These are phyloP conservation scores for Eremophila alpestris DNA, from an alignment of 2,797 vertebrate species.

Conservation along the genomic window DNA sequence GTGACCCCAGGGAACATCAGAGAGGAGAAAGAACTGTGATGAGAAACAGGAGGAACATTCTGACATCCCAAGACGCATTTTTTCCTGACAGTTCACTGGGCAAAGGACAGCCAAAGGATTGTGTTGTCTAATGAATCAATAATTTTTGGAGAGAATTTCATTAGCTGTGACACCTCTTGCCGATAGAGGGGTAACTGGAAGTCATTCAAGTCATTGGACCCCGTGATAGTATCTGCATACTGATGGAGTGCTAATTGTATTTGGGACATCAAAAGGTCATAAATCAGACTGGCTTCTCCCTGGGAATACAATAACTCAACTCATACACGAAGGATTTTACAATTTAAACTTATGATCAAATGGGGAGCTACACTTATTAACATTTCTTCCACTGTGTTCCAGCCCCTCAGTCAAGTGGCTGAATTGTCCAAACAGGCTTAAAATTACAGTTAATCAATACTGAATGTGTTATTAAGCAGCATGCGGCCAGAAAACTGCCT, in stretches of 20 bases:
- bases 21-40: conserved; percentile 7
- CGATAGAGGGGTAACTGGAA: conserved; percentile 64
- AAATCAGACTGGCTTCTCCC: conserved; percentile 45
- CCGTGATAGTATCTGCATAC: conserved; percentile 46
- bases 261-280: conserved; percentile 59
- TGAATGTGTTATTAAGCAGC: conserved; percentile 69
- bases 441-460: conserved; percentile 71
- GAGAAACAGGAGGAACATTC: conserved; percentile 40
- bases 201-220: conserved; percentile 69
- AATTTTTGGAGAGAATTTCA: conserved; percentile 75
- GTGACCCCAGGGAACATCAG: neutral
- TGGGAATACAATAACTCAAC: conserved; percentile 49
- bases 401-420: conserved; percentile 58
- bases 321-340: conserved; percentile 44
- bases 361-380: conserved; percentile 52
- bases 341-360: conserved; percentile 63
- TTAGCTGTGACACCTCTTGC: conserved; percentile 66
- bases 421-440: conserved; percentile 68
- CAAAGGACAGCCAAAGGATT: conserved; percentile 64
- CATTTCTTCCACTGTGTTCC: conserved; percentile 42
- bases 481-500: conserved; percentile 60
- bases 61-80: conserved; percentile 27
- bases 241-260: conserved; percentile 52
- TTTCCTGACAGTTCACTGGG: conserved; percentile 37
- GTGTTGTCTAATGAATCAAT: conserved; percentile 69